Evolutionary conservation across 1,140 invertebrate species (phyloP).

Genomic region (Ooceraea biroi): DNA sequence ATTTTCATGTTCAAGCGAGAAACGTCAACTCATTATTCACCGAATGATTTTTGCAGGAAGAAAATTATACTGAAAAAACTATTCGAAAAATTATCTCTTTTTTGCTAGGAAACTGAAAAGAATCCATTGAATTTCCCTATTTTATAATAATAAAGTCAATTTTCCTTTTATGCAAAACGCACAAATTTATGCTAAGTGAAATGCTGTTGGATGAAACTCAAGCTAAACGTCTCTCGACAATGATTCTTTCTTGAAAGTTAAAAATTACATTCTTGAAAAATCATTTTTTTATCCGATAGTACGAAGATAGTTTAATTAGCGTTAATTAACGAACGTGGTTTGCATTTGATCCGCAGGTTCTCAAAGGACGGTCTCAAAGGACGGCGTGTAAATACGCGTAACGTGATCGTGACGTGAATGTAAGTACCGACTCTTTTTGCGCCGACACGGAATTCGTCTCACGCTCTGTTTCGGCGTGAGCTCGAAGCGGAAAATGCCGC

Average conservation of each 20-base stretch:
- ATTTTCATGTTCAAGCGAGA: conserved; percentile 7
- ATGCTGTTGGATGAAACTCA: no score
- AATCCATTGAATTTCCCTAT: no score
- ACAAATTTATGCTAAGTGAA: no score
- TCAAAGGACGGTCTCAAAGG: no score
- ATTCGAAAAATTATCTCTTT: not conserved
- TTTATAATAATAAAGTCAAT: no score
- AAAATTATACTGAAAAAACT: not conserved
- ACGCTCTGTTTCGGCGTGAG: not conserved
- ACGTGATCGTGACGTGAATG: not conserved
- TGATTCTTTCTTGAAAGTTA: no score
- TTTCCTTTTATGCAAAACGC: no score
- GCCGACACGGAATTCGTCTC: not conserved
- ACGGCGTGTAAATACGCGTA: not conserved
- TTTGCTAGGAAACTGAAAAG: not conserved
- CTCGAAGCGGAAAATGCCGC: not conserved
- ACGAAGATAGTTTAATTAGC: not conserved
- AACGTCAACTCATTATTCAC: not conserved
- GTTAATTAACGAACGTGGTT: not conserved
- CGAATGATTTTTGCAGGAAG: no score
- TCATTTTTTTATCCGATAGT: not conserved
- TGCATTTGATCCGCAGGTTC: not conserved
- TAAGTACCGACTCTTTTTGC: not conserved
- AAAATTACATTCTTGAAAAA: not conserved
- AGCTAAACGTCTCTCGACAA: no score